These are phyloP conservation scores for Araneus ventricosus DNA, from an alignment of 1,140 invertebrate genomes.

Conservation along the genomic window DNA sequence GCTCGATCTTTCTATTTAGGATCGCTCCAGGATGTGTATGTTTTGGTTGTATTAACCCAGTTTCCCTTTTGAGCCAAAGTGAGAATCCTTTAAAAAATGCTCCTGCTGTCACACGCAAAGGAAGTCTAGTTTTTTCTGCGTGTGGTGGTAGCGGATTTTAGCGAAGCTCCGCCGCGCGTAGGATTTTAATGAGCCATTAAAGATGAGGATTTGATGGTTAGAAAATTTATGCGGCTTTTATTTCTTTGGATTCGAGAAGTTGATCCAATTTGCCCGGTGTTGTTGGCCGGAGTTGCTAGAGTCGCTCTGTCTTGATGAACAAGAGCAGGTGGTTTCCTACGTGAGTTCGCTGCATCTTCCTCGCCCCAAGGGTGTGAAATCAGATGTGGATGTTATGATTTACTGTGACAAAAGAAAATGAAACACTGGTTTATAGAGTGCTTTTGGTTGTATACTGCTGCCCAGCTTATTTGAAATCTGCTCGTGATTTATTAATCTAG, in stretches of 20 bases:
- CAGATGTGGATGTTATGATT: not conserved
- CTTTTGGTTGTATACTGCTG: not conserved
- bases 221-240: not conserved
- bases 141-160: constrained; percentile 11
- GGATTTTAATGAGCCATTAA: constrained; percentile 44
- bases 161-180: constrained; percentile 2
- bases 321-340: not conserved
- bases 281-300: not conserved
- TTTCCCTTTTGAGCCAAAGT: not conserved
- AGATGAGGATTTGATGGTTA: not conserved
- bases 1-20: not conserved
- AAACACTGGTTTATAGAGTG: not conserved
- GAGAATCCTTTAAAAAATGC: not conserved
- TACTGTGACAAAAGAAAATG: not conserved
- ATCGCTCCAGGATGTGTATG: constrained; percentile 11
- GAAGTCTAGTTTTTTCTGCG: not conserved
- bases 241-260: not conserved
- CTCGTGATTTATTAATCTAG: too few relatives aligned
- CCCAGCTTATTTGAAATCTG: too few relatives aligned
- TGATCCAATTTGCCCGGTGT: not conserved
- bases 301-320: not conserved
- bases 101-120: constrained; percentile 14
- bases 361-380: not conserved
- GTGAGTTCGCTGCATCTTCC: not conserved
- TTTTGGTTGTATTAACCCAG: not conserved